A percentile compares a stretch with the other conserved stretches of the same genome.
phyloP scores from a whole-genome alignment of 2,797 vertebrate species.

The Myotis myotis region DNA sequence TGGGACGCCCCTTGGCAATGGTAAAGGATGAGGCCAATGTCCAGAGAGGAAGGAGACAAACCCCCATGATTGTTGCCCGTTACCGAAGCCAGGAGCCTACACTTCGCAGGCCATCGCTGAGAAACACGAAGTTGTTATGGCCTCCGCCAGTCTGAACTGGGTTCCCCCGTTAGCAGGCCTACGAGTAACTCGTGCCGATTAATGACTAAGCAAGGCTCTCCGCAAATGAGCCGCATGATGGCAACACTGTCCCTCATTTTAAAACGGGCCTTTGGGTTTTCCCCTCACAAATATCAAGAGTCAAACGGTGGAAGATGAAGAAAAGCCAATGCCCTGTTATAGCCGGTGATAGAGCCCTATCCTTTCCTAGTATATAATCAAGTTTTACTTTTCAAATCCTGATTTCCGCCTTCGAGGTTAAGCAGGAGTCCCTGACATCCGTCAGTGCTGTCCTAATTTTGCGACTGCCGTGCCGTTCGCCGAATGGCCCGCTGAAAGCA shows the following conservation, averaged over 20 bases:
- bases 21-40: background rate
- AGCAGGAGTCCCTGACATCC: background rate
- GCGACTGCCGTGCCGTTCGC: background rate
- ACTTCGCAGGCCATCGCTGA: background rate
- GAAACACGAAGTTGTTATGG: background rate
- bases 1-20: background rate
- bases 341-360: background rate
- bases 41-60: background rate
- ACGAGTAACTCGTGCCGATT: background rate
- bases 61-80: background rate
- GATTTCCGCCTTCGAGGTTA: constrained; percentile 17
- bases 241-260: background rate
- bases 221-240: background rate
- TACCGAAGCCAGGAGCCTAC: background rate
- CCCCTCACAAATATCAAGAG: background rate
- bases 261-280: background rate
- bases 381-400: constrained; percentile 8
- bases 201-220: background rate
- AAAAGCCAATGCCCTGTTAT: background rate
- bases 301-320: background rate
- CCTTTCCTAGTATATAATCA: background rate
- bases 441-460: constrained; percentile 8
- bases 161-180: background rate
- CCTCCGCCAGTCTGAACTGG: background rate
- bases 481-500: constrained; percentile 16